Evolutionary conservation across 2,797 vertebrate genomes (phyloP).

Genomic region (Trachops cirrhosus): DNA sequence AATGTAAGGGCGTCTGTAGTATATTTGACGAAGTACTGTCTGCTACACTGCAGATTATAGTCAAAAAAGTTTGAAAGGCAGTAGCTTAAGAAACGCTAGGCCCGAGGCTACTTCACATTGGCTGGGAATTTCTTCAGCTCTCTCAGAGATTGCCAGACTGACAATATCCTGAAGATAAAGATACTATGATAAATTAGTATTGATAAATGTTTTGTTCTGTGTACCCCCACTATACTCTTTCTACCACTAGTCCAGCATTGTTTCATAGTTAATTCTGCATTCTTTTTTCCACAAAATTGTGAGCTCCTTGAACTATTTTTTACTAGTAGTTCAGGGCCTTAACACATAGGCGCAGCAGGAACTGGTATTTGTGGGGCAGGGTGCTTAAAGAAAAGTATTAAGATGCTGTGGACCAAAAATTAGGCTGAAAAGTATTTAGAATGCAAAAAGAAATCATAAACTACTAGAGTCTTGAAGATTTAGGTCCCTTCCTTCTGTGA

Average conservation of each 20-base stretch:
- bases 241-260: not conserved
- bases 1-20: not conserved
- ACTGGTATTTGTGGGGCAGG: not conserved
- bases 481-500: not conserved
- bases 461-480: not conserved
- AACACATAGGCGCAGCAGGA: not conserved
- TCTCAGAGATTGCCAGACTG: not conserved
- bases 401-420: not conserved
- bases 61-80: not conserved
- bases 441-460: conserved; percentile 13
- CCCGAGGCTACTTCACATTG: not conserved
- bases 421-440: not conserved
- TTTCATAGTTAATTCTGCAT: not conserved
- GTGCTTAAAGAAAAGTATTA: not conserved
- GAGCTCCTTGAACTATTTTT: not conserved
- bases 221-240: not conserved
- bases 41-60: not conserved
- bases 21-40: not conserved
- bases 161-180: not conserved
- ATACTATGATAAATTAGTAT: not conserved
- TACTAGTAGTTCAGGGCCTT: not conserved
- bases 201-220: not conserved
- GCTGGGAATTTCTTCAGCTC: not conserved
- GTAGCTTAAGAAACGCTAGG: conserved; percentile 2
- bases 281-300: not conserved